These are phyloP conservation scores for Rhagoletis pomonella DNA, from an alignment of 1,140 invertebrate genomes.

Conservation along the genomic window DNA sequence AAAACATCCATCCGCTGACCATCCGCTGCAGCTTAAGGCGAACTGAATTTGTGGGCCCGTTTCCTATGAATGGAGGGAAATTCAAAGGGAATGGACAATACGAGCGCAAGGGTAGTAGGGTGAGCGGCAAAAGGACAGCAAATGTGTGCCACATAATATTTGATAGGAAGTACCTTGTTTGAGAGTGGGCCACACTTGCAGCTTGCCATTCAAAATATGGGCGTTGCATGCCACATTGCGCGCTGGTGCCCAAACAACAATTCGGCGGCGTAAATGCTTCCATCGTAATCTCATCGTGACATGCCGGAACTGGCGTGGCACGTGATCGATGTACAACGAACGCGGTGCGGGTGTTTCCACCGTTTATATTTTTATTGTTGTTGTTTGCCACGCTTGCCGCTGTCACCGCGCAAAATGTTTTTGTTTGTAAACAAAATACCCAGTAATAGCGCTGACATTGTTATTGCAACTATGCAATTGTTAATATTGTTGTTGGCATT, in stretches of 20 bases:
- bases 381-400: neutral
- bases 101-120: neutral
- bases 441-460: neutral
- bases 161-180: too few relatives aligned
- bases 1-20: neutral
- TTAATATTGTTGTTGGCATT: neutral
- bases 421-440: conserved; percentile 24
- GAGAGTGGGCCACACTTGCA: neutral
- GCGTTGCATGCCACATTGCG: conserved; percentile 8
- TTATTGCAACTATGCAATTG: conserved; percentile 1
- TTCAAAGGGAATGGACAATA: neutral
- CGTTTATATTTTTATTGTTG: too few relatives aligned
- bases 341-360: too few relatives aligned
- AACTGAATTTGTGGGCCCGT: neutral
- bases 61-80: neutral
- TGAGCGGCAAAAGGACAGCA: neutral
- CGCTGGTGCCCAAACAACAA: neutral
- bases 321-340: neutral
- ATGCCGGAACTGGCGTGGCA: neutral
- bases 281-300: neutral
- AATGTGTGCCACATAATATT: neutral
- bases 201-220: neutral
- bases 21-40: neutral
- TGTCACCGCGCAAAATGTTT: conserved; percentile 21
- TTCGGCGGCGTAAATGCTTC: neutral